Evolutionary conservation across 2,888 invertebrate genomes (phyloP), one percentile per base, ranked within the genome.

Genomic region (Entomobrya multifasciata): DNA sequence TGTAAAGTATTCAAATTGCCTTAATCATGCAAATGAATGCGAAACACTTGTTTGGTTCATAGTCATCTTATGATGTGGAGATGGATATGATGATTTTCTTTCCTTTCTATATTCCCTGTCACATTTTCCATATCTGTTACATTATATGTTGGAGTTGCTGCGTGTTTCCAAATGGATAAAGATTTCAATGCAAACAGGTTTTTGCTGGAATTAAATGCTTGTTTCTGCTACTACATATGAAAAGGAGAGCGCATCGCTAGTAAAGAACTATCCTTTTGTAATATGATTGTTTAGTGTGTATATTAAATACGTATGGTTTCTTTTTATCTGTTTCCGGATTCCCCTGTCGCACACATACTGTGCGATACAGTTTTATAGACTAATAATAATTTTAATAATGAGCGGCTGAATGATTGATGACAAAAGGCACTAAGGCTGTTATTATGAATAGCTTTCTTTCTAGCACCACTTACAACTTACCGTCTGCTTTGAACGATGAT

Each of bases 1-100:
- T 83, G 83, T 76, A 83, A 76, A 83, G 83, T 83, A 83, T 83
- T 83, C 76, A 83, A 83, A 83, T 83, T 83, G 76, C 83, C 83
- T 83, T 83, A 83, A 83, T 83, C 83, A 83, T 83, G 83, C 83
- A 83, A 83, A 83, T 83, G 83, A 83, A 76, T 83, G 76, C 52
- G 76, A 83, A 74, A 83, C 83, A 83, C 83, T 83, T 83, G 83
- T 83, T 83, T 76, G 83, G 83, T 83, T 76, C 65, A n/a, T n/a
- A 76, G 83, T 17, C 60, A 74, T 30, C 60, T 62, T 49, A 49
- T 55, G 22, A 74, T 76, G 70, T 47, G 67, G 27, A 17, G n/a
- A 30, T 27, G 27, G 52, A 47, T 15, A 36, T 36, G 36, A 8
- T 36, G 36, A 8, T 36, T 36, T 52, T 4, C 52, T n/a, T 17